These are phyloP conservation scores for Plagodis dolabraria DNA, from an alignment of 2,888 invertebrate genomes.

Conservation along the genomic window DNA sequence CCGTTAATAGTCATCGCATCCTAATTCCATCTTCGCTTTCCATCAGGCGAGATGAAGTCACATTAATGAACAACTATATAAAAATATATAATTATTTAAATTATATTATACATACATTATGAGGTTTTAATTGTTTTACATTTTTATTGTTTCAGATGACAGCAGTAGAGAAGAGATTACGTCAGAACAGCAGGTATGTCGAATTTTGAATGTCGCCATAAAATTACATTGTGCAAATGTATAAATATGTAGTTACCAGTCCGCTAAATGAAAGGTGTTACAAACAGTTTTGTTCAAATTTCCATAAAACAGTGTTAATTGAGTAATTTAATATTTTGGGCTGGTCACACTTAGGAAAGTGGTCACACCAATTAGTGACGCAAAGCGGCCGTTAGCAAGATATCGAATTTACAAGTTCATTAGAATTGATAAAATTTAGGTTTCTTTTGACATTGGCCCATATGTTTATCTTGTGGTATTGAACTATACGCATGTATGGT, in stretches of 20 bases:
- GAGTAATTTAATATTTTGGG: conserved; percentile 20
- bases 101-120: background rate
- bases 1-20: no score
- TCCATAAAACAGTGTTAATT: conserved; percentile 21
- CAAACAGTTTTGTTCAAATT: conserved; percentile 6
- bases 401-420: conserved; percentile 20
- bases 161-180: conserved; percentile 76
- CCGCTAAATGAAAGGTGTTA: conserved; percentile 15
- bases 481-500: conserved; percentile 5
- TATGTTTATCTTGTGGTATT: conserved; percentile 11
- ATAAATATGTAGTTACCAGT: conserved; percentile 9
- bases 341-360: conserved; percentile 14
- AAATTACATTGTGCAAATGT: conserved; percentile 6
- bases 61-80: no score
- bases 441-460: conserved; percentile 18
- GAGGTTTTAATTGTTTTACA: background rate
- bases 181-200: conserved; percentile 76
- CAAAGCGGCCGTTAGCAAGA: conserved; percentile 18
- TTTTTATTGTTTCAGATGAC: conserved; percentile 74
- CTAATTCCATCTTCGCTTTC: no score
- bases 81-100: background rate
- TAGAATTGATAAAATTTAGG: conserved; percentile 7
- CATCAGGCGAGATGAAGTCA: no score
- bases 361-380: conserved; percentile 19
- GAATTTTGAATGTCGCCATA: conserved; percentile 9